phyloP scores from a whole-genome alignment of 2,888 invertebrate species.

The Caenorhabditis panamensis region DNA sequence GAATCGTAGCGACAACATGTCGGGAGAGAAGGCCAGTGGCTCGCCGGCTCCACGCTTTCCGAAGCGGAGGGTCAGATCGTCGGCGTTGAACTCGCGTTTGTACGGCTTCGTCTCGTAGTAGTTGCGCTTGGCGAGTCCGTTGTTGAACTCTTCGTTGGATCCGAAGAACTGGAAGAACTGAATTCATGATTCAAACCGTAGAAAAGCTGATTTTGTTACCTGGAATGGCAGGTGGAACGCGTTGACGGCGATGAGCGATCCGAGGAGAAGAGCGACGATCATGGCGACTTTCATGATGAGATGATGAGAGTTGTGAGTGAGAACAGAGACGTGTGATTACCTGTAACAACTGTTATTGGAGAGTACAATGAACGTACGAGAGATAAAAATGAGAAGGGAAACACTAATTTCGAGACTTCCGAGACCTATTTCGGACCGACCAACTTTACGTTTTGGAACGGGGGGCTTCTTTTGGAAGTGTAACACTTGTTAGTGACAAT shows the following conservation, averaged over 20 bases:
- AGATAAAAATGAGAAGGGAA: background rate
- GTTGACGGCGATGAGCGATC: constrained; percentile 24
- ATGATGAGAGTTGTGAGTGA: background rate
- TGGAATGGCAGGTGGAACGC: constrained; percentile 50
- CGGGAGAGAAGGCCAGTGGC: constrained; percentile 52
- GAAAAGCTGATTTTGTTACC: constrained; percentile 20
- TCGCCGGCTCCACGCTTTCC: constrained; percentile 65
- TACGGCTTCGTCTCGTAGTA: constrained; percentile 51
- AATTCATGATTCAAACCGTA: background rate
- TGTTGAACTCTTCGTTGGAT: constrained; percentile 24
- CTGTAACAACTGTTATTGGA: constrained; percentile 3
- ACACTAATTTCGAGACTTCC: background rate
- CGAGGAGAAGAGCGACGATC: constrained; percentile 36
- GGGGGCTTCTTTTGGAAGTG: constrained; percentile 9
- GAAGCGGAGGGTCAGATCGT: constrained; percentile 69
- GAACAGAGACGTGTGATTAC: constrained; percentile 15
- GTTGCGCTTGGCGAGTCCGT: constrained; percentile 44
- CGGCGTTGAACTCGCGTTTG: constrained; percentile 70
- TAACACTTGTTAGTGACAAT: too few species aligned
- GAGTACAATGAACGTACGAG: background rate
- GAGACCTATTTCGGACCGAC: background rate
- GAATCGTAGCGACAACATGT: constrained; percentile 67
- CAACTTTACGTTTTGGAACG: constrained; percentile 12
- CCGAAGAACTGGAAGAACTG: constrained; percentile 45
- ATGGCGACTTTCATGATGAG: constrained; percentile 34